phyloP scores from a whole-genome alignment of 2,113 vertebrate genomes.

The Cyprinodon brontotheroides region DNA sequence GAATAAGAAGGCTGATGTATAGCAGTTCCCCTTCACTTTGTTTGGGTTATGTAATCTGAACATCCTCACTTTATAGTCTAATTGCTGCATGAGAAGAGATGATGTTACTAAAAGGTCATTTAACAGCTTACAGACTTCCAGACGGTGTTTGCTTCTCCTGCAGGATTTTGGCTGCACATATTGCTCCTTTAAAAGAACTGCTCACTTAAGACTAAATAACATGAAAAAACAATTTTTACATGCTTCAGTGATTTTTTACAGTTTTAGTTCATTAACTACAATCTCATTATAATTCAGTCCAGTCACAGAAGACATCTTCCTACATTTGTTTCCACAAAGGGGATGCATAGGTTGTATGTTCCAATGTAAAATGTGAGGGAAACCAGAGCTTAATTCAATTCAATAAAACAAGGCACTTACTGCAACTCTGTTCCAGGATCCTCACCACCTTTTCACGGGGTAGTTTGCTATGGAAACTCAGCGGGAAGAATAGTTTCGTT shows the following conservation, averaged over 20 bases:
- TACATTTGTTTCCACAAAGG: conserved; percentile 21
- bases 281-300: conserved; percentile 10
- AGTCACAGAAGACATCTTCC: conserved; percentile 23
- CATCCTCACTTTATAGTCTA: conserved; percentile 14
- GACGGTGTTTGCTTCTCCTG: conserved; percentile 16
- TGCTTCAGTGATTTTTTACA: neutral
- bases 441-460: conserved; percentile 85
- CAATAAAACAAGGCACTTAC: conserved; percentile 80
- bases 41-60: conserved; percentile 49
- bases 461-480: conserved; percentile 87
- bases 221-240: neutral
- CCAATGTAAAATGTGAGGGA: conserved; percentile 7
- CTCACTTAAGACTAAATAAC: conserved; percentile 4
- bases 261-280: conserved; percentile 17
- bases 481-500: conserved; percentile 82
- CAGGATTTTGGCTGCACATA: conserved; percentile 23
- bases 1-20: conserved; percentile 42
- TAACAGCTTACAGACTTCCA: conserved; percentile 5
- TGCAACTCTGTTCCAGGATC: conserved; percentile 85
- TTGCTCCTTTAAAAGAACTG: conserved; percentile 1
- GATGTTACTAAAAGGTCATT: neutral
- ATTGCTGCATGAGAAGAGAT: conserved; percentile 26
- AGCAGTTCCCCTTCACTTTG: conserved; percentile 57
- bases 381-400: conserved; percentile 2
- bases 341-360: conserved; percentile 19